Base-by-base conservation (phyloP, 2,113 vertebrate genomes). In the Sebastes schlegelii region DNA sequence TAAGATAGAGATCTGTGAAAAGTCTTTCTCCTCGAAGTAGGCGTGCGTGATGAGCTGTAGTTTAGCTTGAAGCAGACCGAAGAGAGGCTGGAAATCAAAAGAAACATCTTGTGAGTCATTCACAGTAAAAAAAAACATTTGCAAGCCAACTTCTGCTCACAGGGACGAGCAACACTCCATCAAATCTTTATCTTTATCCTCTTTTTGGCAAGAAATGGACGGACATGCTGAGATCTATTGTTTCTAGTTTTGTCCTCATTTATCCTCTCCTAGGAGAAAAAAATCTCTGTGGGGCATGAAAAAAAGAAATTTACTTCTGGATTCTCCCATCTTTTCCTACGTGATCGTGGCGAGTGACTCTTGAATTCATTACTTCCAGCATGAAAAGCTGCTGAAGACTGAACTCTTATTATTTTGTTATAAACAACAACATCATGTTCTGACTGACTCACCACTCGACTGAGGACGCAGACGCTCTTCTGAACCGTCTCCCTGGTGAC, bases 1-100 rank as follows among this genome's bases (percentile, higher is more conserved):
- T 68, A 99, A 94, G 89, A 99, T 99, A 14, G 98, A 99, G 94
- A 99, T 99, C 94, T 99, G 96, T 0, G 98, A 99, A 89, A 99
- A 99, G 93, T 99, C 98, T 85, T 99, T 99, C 87, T 99, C 98
- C 95, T 99, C 98, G 75, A 99, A 99, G 94, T 99, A 99, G 0
- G 98, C 98, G 19, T 99, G 98, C 1, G 98, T 99, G 90, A 99
- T 99, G 79, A 99, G 97, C 72, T 99, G 96, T 61, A 99, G 95
- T 82, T 99, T 99, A 0, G 98, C 98, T 91, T 99, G 98, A 40
- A 99, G 97, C 83, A 99, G 95, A 4, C 98, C 98, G 86, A 97
- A 99, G 17, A 99, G 95, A 68, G 98, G 98, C 98, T 99, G 94
- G 13, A 64, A 82, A 88, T 57, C 86, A 91, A 90, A 67, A 11